Evolutionary conservation across 2,797 vertebrate genomes (phyloP).

Genomic region (Amblyraja radiata): DNA sequence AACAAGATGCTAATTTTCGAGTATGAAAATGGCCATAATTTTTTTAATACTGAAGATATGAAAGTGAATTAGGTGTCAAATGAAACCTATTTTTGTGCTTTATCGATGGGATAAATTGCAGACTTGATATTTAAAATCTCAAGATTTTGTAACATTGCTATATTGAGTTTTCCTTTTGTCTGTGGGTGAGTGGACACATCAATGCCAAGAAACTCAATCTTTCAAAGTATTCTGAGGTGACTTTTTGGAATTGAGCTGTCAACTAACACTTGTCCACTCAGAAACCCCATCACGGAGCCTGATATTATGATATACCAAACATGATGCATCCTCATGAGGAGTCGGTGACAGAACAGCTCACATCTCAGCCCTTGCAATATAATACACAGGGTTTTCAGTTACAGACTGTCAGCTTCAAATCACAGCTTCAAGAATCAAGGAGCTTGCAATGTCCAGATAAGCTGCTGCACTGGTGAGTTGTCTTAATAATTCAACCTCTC

Average conservation of each 20-base stretch:
- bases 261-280: background rate
- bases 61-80: too few species aligned
- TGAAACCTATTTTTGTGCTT: too few species aligned
- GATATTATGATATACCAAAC: conserved; percentile 25
- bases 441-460: conserved; percentile 5
- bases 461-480: background rate
- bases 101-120: too few species aligned
- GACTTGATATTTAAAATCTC: too few species aligned
- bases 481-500: conserved; percentile 15
- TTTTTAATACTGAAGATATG: too few species aligned
- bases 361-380: background rate
- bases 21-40: too few species aligned
- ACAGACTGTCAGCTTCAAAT: conserved; percentile 3
- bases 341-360: background rate
- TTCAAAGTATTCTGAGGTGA: background rate
- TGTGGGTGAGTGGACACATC: background rate
- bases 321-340: background rate
- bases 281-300: background rate
- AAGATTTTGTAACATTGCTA: too few species aligned
- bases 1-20: too few species aligned
- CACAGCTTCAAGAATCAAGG: conserved; percentile 29
- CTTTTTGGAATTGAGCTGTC: conserved; percentile 14
- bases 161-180: background rate
- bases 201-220: background rate
- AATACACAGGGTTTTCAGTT: conserved; percentile 17